These are phyloP conservation scores for Volucella inflata DNA, from an alignment of 2,888 invertebrate genomes.

Conservation along the genomic window DNA sequence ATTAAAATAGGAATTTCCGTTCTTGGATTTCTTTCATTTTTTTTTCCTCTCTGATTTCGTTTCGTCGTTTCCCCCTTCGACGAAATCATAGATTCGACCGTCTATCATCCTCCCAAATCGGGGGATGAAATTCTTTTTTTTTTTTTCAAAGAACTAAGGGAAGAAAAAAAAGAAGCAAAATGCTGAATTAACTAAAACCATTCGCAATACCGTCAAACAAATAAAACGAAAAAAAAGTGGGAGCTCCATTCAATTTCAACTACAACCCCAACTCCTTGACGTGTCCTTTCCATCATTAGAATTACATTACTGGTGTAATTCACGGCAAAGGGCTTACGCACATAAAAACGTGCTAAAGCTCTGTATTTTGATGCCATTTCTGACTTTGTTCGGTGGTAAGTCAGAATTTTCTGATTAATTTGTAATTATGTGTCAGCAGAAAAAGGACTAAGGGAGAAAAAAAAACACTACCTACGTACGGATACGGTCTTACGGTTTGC, in stretches of 20 bases:
- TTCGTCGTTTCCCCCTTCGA: neutral
- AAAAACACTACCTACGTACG: no score
- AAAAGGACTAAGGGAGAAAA: conserved; percentile 15
- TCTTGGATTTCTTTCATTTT: conserved; percentile 31
- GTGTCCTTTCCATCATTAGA: conserved; percentile 48
- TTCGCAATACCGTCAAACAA: conserved; percentile 34
- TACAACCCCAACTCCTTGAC: no score
- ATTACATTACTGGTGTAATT: conserved; percentile 47
- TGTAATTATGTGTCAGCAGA: conserved; percentile 75
- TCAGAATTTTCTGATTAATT: conserved; percentile 71
- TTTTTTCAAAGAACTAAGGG: neutral
- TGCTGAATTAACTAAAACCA: conserved; percentile 61
- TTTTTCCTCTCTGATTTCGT: neutral
- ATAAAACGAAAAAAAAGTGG: conserved; percentile 24
- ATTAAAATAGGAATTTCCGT: conserved; percentile 70
- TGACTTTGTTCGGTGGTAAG: conserved; percentile 41
- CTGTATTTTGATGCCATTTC: conserved; percentile 56
- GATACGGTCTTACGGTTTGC: neutral
- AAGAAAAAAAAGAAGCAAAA: conserved; percentile 9
- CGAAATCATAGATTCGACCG: conserved; percentile 28
- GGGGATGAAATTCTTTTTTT: conserved; percentile 26
- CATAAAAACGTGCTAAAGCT: conserved; percentile 21
- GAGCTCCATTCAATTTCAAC: conserved; percentile 11
- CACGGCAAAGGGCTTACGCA: neutral
- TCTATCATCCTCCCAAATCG: conserved; percentile 46